Evolutionary conservation across 2,113 vertebrate species (phyloP), one percentile per base, ranked within the genome.

Genomic region (Fukomys damarensis): DNA sequence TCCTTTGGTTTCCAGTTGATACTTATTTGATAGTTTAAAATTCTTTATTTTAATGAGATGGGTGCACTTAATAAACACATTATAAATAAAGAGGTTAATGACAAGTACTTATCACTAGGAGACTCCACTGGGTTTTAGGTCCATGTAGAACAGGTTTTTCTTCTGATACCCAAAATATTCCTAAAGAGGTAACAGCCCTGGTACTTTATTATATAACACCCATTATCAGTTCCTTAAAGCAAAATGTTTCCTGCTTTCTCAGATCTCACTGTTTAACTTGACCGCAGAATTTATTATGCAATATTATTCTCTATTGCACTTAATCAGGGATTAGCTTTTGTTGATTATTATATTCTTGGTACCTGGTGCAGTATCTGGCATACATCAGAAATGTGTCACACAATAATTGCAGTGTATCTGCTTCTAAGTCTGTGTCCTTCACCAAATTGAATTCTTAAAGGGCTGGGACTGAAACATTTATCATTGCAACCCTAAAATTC

Each of bases 1-100:
- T 61, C 19, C 38, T 61, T 81, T 70, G 76, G 35, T 68, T 96
- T 86, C 38, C 30, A 91, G 76, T 88, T 83, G 14, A 63, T 58
- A 82, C 49, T 94, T 89, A 94, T 79, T 63, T 79, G 49, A 92
- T 65, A 84, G 43, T 61, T 81, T 74, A 94, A 94, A 79, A 24
- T 56, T 92, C 46, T 79, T 92, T 79, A 58, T n/a, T n/a, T n/a
- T n/a, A n/a, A n/a, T 70, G 24, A 89, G 70, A n/a, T 46, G 26
- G 19, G 38, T 30, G 28, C 26, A 87, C n/a, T 91, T 35, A 87
- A 66, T 76, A 88, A 77, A 77, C 6, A 63, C 22, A 76, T 85
- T 86, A 82, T 54, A 4, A 89, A 72, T 70, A 85, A 82, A 70
- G 30, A 52, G 46, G 46, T 43, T 74, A 92, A 89, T 74, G 41